Base-by-base conservation (phyloP, 2,888 invertebrate species). In the Acrobasis consociella region DNA sequence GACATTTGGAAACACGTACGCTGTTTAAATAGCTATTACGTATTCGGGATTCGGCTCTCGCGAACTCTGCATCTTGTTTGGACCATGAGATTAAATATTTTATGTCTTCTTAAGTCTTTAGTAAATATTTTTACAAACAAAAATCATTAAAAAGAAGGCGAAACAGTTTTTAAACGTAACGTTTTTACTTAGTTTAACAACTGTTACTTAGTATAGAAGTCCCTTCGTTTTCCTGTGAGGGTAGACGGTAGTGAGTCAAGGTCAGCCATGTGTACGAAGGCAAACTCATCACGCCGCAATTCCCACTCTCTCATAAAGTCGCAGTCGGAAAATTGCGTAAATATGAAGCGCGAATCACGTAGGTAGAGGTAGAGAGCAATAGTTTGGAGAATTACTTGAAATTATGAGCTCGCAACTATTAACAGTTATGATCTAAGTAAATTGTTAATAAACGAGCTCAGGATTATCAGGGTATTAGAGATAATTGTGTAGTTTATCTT, bases 1-100 rank as follows among this genome's bases (percentile, higher is more conserved):
- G 86, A 88, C 88, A 82, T 86, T 87, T 77, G 79, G 81, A 81
- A 86, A 83, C 85, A 82, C 77, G 80, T 80, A 78, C 77, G 69
- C 72, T 81, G 77, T 80, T 85, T 84, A 77, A 82, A 81, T 76
- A 77, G 75, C 72, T 78, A 82, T 76, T 76, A 74, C 71, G 70
- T 70, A 66, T 69, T 67, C 69, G 60, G 69, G 72, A 69, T 68
- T 69, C 71, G 73, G 73, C 68, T 72, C 73, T 67, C 70, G 71
- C 72, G 77, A 77, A 81, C 77, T 69, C 69, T 75, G 72, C 70
- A 72, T 75, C 73, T 67, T 71, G 70, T 66, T 69, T 68, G 64
- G 66, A 63, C 71, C 65, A 67, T 62, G 58, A 64, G 60, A 67
- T 67, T 64, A 64, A 64, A 53, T 53, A 62, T 62, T 64, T 66